Percentiles rank a stretch among this genome's conserved stretches.
These are phyloP conservation scores for Anguilla rostrata DNA, from an alignment of 2,113 vertebrate genomes.

Conservation along the genomic window DNA sequence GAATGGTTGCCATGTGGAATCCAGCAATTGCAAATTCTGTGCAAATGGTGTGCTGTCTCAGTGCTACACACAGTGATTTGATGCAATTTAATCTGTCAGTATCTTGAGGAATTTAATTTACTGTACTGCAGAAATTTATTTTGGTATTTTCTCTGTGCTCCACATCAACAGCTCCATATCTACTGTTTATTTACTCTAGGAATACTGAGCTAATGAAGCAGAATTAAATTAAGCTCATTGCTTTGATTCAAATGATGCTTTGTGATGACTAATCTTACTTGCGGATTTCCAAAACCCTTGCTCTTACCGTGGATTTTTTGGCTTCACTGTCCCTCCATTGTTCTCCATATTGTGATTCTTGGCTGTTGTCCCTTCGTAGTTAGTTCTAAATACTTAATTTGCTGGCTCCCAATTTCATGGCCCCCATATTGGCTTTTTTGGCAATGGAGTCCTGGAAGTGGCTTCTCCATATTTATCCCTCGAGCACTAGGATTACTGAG, in stretches of 20 bases:
- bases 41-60: neutral
- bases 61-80: neutral
- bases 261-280: neutral
- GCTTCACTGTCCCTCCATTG: conserved; percentile 1
- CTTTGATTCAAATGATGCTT: neutral
- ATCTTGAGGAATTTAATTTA: neutral
- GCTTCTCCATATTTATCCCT: conserved; percentile 12
- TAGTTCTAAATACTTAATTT: conserved; percentile 22
- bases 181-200: neutral
- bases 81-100: conserved; percentile 1
- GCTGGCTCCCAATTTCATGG: neutral
- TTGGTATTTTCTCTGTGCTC: neutral
- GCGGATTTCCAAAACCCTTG: neutral
- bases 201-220: neutral
- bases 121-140: neutral
- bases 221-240: neutral
- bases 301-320: conserved; percentile 2
- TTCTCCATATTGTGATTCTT: conserved; percentile 17
- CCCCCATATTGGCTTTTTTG: conserved; percentile 9
- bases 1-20: neutral
- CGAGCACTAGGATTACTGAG: neutral
- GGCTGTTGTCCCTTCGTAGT: neutral
- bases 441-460: conserved; percentile 7
- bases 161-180: neutral
- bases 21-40: neutral